A percentile compares a stretch with the other conserved stretches of the same genome.
phyloP scores from a whole-genome alignment of 2,797 vertebrate species.

The Ispidina lecontei region DNA sequence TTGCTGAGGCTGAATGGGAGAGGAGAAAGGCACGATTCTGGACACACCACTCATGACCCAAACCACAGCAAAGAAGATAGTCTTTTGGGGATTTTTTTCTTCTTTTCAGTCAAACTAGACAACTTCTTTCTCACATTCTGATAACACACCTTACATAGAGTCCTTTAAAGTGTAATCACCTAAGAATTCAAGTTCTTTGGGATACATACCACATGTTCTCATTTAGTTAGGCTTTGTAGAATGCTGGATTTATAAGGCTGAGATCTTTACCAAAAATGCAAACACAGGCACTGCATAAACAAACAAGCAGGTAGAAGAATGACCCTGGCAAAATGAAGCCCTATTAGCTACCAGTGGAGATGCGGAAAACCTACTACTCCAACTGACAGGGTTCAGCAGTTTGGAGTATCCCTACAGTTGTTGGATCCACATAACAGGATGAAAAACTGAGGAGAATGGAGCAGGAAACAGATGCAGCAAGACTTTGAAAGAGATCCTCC shows the following conservation, averaged over 20 bases:
- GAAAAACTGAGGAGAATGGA: neutral
- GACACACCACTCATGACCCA: neutral
- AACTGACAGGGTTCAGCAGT: neutral
- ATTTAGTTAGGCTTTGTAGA: neutral
- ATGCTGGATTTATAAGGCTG: neutral
- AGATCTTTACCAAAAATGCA: neutral
- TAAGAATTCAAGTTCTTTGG: neutral
- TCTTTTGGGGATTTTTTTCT: neutral
- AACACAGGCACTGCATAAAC: neutral
- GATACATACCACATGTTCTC: neutral
- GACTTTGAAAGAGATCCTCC: neutral
- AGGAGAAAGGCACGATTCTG: accelerated
- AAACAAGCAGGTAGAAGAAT: neutral
- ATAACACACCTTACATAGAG: neutral
- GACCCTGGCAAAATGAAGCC: neutral
- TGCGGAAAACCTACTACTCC: neutral
- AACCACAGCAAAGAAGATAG: neutral
- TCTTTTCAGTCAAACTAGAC: neutral
- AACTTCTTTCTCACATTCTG: neutral
- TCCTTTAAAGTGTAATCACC: neutral
- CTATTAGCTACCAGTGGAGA: neutral
- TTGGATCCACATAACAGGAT: neutral
- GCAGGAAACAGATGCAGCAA: neutral
- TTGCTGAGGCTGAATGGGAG: neutral
- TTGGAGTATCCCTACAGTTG: neutral